Percentiles rank a stretch among this genome's conserved stretches.
Evolutionary conservation across 1,140 invertebrate species (phyloP).

Genomic region (Pseudomyrmex pallidus): DNA sequence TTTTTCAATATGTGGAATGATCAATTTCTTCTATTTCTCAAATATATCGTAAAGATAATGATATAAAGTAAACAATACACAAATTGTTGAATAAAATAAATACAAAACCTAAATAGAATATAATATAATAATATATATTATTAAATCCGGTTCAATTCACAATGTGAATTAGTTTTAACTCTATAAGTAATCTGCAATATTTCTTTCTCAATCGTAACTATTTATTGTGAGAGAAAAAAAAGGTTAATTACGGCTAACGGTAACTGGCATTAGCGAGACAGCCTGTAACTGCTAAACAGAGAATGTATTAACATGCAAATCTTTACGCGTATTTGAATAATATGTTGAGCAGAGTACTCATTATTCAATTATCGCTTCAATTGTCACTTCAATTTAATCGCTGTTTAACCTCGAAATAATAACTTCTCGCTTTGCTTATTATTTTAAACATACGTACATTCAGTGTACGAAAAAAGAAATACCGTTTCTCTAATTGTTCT

Average conservation of each 20-base stretch:
- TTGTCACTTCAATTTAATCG: constrained; percentile 20
- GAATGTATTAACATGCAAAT: constrained; percentile 45
- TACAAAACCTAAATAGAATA: background rate
- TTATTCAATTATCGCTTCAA: constrained; percentile 54
- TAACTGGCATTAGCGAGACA: constrained; percentile 39
- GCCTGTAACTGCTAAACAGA: constrained; percentile 15
- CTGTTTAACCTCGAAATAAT: background rate
- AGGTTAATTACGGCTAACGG: constrained; percentile 40
- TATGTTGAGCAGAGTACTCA: constrained; percentile 27
- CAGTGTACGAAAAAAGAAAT: no score
- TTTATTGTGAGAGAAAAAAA: constrained; percentile 7
- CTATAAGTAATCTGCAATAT: background rate
- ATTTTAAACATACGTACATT: no score
- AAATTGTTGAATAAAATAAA: background rate
- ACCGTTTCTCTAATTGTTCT: no score
- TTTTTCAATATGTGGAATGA: background rate
- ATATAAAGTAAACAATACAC: background rate
- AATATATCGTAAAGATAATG: no score
- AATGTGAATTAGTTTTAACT: background rate
- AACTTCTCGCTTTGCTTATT: background rate
- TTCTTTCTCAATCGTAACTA: constrained; percentile 22
- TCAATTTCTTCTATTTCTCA: background rate
- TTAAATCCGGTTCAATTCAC: background rate
- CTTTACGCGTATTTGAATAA: constrained; percentile 17
- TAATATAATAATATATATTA: background rate